A percentile compares a stretch with the other conserved stretches of the same genome.
Evolutionary conservation across 1,140 invertebrate species (phyloP).

Genomic region (Drosophila trapezifrons): DNA sequence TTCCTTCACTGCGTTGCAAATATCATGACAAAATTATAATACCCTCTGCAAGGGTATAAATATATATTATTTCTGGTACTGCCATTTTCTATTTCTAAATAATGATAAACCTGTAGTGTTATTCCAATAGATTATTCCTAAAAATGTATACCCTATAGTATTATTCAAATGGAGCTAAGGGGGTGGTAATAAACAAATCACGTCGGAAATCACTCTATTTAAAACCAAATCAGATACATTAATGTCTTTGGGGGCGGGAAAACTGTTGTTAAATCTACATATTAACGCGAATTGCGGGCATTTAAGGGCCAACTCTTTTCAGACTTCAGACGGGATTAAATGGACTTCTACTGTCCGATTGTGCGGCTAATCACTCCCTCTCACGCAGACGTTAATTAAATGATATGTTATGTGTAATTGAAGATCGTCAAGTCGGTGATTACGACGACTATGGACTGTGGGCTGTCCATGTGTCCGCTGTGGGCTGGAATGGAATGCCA

Average conservation of each 20-base stretch:
- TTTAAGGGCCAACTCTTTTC: neutral
- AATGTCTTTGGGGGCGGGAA: neutral
- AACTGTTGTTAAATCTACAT: neutral
- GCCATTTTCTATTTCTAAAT: too few species aligned
- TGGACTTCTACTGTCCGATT: neutral
- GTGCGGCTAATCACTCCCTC: constrained; percentile 16
- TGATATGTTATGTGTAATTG: constrained; percentile 40
- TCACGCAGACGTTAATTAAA: constrained; percentile 44
- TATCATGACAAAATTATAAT: too few species aligned
- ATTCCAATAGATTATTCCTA: too few species aligned
- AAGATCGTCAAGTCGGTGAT: constrained; percentile 20
- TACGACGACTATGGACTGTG: constrained; percentile 6
- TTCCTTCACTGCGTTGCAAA: too few species aligned
- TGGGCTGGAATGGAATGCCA: neutral
- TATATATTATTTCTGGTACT: too few species aligned
- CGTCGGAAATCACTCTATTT: neutral
- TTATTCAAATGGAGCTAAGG: neutral
- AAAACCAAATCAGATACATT: constrained; percentile 1
- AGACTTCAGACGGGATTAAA: constrained; percentile 6
- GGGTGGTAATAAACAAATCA: neutral
- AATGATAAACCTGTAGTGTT: too few species aligned
- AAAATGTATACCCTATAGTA: neutral
- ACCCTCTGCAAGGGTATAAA: too few species aligned
- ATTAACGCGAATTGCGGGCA: neutral
- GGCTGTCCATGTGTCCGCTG: neutral